A percentile compares a stretch with the other conserved stretches of the same genome.
Conservation (phyloP, 53 echinoderm and acorn worm genomes). For the Crossaster papposus region DNA sequence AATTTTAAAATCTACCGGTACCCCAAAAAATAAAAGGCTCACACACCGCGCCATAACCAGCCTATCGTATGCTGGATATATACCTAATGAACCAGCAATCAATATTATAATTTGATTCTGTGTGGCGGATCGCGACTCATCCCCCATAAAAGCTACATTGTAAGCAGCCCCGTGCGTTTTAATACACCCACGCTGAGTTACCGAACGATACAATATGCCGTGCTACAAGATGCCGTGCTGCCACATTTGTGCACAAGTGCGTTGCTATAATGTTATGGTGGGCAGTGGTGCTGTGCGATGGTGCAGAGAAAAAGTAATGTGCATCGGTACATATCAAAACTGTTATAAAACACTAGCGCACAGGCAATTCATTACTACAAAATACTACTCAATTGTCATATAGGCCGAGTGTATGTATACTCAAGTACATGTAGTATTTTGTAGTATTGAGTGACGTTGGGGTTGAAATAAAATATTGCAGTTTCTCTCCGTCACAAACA, state of each 20-base stretch:
- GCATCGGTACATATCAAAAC: too few relatives aligned
- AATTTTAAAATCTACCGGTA: background rate
- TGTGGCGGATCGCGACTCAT: background rate
- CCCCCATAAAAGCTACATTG: background rate
- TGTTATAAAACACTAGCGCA: too few relatives aligned
- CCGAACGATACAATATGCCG: background rate
- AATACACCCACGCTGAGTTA: background rate
- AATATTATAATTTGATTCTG: slow-evolving; percentile 59
- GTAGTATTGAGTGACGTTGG: too few relatives aligned
- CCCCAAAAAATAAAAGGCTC: background rate
- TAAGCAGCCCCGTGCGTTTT: background rate
- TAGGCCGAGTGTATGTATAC: too few relatives aligned
- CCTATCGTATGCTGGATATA: slow-evolving; percentile 35
- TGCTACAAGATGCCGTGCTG: background rate
- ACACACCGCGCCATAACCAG: background rate
- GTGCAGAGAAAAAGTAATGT: background rate
- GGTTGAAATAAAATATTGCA: slow-evolving; percentile 1
- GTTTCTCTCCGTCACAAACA: too few relatives aligned
- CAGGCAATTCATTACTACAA: too few relatives aligned
- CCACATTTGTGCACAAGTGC: too few relatives aligned
- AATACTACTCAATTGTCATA: too few relatives aligned
- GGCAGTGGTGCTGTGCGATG: slow-evolving; percentile 5
- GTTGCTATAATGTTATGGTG: background rate
- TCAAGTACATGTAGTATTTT: too few relatives aligned
- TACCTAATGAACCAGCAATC: slow-evolving; percentile 19